Base-by-base conservation (phyloP, 2,888 invertebrate species). In the Morpho deidamia region DNA sequence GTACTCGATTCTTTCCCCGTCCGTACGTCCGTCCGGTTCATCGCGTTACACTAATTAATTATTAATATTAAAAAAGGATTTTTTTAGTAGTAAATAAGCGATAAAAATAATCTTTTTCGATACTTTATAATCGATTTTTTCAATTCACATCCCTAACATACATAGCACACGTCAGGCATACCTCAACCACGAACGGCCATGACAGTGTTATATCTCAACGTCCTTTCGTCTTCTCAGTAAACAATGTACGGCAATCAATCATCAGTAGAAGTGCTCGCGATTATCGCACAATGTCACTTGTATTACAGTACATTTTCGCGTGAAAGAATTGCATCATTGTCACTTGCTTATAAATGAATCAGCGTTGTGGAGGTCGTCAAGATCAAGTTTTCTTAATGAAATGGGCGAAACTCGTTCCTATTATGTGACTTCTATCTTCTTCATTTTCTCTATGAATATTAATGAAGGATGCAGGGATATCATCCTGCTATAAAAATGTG, bases 381-480 rank as follows among this genome's bases (percentile, higher is more conserved):
- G 57, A 51, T 42, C 64, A 14, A 48, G 63, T 63, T 64, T 58
- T 57, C 61, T 61, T 59, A 62, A 62, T 63, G 58, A 60, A 59
- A 43, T 42, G 42, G 37, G 49, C 54, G 55, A 38, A 54, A 64
- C 61, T 45, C 11, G 52, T 58, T 53, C 39, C 47, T 44, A 44
- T 44, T 46, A 43, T 48, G 45, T 11, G 44, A 50, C 49, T 53
- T 47, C 42, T 49, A 51, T 53, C 53, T 45, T 49, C 49, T 47
- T 65, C 61, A 61, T 65, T 65, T 67, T 72, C 68, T 68, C 39
- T 49, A 7, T 43, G 49, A 9, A 33, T 47, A 46, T 11, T 50
- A 43, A 44, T 53, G 11, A 12, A 57, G 53, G 53, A 53, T 47
- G 23, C 44, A 39, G 10, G 8, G 37, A 10, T 7, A n/a, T 37